A percentile compares a stretch with the other conserved stretches of the same genome.
Evolutionary conservation across 2,888 invertebrate species (phyloP).

Genomic region (Drosophila parthenogenetica): DNA sequence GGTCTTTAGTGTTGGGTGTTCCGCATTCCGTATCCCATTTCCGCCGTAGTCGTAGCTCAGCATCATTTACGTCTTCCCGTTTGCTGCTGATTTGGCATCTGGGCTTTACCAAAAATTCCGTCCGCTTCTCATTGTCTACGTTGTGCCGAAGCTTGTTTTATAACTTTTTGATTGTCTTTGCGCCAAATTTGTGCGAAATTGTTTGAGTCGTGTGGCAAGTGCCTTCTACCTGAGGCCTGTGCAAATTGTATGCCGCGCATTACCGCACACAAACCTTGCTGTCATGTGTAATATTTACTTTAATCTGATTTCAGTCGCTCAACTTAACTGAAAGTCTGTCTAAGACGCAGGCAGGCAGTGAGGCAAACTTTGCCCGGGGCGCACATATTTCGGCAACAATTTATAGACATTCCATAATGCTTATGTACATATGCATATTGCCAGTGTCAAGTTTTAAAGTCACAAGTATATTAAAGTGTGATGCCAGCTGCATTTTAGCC

Average conservation of each 20-base stretch:
- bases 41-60: conserved; percentile 21
- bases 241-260: conserved; percentile 46
- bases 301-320: conserved; percentile 77
- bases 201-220: conserved; percentile 56
- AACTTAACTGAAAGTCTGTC: conserved; percentile 55
- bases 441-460: conserved; percentile 48
- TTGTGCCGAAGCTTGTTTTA: conserved; percentile 73
- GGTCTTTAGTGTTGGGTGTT: conserved; percentile 3
- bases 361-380: conserved; percentile 61
- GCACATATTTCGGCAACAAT: conserved; percentile 62
- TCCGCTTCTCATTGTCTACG: conserved; percentile 57
- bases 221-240: conserved; percentile 47
- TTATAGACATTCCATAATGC: conserved; percentile 51
- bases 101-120: conserved; percentile 40
- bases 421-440: conserved; percentile 18
- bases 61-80: conserved; percentile 48
- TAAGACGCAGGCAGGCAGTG: conserved; percentile 23
- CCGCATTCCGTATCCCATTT: conserved; percentile 23
- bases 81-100: conserved; percentile 48
- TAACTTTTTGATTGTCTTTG: conserved; percentile 83
- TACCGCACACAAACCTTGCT: conserved; percentile 27
- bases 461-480: conserved; percentile 59
- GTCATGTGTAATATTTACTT: conserved; percentile 67
- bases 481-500: conserved; percentile 13
- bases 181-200: conserved; percentile 76